These are phyloP conservation scores for Staurois parvus DNA, from an alignment of 2,797 vertebrate species.

Conservation along the genomic window DNA sequence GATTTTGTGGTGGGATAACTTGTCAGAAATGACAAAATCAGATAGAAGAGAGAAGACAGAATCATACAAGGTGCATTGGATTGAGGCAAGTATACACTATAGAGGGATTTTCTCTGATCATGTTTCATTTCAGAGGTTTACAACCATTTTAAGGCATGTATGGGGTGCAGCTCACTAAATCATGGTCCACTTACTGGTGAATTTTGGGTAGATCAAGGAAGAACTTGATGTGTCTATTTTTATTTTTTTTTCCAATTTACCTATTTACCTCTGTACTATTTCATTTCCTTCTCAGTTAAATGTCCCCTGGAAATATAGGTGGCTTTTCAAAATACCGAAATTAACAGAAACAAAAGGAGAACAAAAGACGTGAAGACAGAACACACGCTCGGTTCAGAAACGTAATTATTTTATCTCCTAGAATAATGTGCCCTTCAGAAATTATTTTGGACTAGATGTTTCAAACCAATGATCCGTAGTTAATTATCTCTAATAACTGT, in stretches of 20 bases:
- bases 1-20: no score
- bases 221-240: neutral
- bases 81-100: no score
- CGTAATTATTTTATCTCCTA: conserved; percentile 88
- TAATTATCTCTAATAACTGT: conserved; percentile 90
- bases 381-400: conserved; percentile 81
- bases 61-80: no score
- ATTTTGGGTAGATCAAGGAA: no score
- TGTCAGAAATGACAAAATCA: no score
- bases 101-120: no score
- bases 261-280: no score
- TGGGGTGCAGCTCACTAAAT: no score
- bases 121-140: no score
- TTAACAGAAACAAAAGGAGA: conserved; percentile 65
- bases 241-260: neutral
- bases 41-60: no score
- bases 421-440: conserved; percentile 88
- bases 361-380: conserved; percentile 73
- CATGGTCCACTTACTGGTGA: no score
- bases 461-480: conserved; percentile 87
- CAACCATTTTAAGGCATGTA: no score
- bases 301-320: conserved; percentile 9
- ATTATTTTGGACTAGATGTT: conserved; percentile 87
- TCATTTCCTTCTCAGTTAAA: conserved; percentile 4
- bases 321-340: conserved; percentile 16